Conservation (phyloP, 2,888 invertebrate species). For the Neoitamus cyanurus region DNA sequence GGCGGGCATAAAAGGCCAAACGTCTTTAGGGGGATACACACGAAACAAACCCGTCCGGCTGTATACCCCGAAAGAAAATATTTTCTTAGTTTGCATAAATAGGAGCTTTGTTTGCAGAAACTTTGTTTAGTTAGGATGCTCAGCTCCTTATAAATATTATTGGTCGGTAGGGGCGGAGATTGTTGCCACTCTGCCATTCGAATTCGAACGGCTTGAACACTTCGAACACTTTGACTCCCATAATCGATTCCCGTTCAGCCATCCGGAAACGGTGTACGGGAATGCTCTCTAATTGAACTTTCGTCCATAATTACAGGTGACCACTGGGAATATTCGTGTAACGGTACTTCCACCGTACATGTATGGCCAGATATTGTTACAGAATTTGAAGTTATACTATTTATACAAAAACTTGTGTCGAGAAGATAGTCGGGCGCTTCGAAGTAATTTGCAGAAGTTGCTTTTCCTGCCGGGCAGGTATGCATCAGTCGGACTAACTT, state of each 20-base stretch:
- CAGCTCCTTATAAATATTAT: constrained; percentile 3
- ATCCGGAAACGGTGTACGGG: neutral
- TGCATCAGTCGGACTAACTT: neutral
- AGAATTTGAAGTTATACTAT: constrained; percentile 9
- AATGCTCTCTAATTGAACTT: neutral
- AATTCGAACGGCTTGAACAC: neutral
- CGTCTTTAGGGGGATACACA: neutral
- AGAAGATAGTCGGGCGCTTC: neutral
- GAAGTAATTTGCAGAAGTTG: neutral
- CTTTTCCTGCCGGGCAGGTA: neutral
- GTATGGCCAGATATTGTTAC: neutral
- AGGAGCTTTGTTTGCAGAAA: constrained; percentile 34
- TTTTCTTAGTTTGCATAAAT: constrained; percentile 38
- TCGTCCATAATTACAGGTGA: neutral
- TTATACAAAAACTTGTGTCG: neutral
- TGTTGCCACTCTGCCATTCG: neutral
- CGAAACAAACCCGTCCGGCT: neutral
- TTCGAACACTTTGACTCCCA: constrained; percentile 8
- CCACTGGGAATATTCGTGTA: neutral
- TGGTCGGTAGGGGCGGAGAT: neutral
- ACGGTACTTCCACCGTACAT: neutral
- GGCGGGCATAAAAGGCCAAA: neutral
- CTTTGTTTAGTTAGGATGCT: constrained; percentile 27
- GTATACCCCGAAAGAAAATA: constrained; percentile 14
- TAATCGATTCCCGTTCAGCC: neutral